These are phyloP conservation scores for Sandelia bainsii DNA, from an alignment of 2,797 vertebrate species.

Conservation along the genomic window DNA sequence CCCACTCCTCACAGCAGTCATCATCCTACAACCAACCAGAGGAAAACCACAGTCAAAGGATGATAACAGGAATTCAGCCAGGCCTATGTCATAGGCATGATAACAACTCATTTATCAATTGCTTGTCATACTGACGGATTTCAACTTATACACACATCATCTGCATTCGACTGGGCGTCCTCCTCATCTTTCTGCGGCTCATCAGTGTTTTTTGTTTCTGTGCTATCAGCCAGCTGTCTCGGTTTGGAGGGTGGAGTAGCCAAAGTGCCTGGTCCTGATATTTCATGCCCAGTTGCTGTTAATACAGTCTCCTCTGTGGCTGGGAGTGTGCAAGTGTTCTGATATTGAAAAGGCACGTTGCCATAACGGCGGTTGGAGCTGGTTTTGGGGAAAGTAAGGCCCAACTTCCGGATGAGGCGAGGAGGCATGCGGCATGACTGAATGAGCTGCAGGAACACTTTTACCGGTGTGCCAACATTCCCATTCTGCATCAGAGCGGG, in stretches of 20 bases:
- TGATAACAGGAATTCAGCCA: background rate
- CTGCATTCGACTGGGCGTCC: conserved; percentile 81
- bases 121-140: background rate
- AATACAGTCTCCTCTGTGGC: conserved; percentile 86
- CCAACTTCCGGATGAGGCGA: conserved; percentile 89
- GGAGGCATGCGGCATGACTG: conserved; percentile 93
- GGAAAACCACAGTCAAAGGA: background rate
- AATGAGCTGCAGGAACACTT: conserved; percentile 93
- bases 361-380: conserved; percentile 91
- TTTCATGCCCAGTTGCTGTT: conserved; percentile 89
- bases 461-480: conserved; percentile 93
- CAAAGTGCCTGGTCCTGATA: conserved; percentile 73
- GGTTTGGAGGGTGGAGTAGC: background rate
- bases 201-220: conserved; percentile 57
- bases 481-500: conserved; percentile 92
- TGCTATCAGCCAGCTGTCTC: background rate
- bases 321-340: conserved; percentile 70
- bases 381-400: conserved; percentile 91
- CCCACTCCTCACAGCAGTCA: conserved; percentile 96
- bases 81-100: background rate
- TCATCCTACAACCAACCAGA: conserved; percentile 84
- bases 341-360: conserved; percentile 92
- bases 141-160: conserved; percentile 88
- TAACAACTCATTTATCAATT: background rate
- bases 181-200: conserved; percentile 59